Evolutionary conservation across 2,113 vertebrate genomes (phyloP).

Genomic region (Aplodontia rufa): DNA sequence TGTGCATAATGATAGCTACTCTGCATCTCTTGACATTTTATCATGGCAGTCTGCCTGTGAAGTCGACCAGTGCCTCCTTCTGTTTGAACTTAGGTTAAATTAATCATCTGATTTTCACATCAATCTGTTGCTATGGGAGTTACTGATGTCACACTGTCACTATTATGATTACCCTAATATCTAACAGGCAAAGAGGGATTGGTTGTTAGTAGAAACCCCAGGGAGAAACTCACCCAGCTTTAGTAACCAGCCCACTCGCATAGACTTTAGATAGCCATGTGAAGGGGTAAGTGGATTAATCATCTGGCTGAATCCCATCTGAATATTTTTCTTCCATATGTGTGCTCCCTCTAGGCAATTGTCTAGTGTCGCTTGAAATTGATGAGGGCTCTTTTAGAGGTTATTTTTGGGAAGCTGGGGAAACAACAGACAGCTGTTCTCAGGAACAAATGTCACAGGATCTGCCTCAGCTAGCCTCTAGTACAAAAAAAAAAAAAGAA

Average conservation of each 20-base stretch:
- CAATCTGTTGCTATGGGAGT: conserved; percentile 34
- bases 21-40: conserved; percentile 22
- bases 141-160: conserved; percentile 67
- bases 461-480: conserved; percentile 22
- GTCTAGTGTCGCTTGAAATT: conserved; percentile 72
- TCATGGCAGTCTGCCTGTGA: neutral
- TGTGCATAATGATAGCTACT: neutral
- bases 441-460: conserved; percentile 50
- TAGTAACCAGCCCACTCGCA: conserved; percentile 14
- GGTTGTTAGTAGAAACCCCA: conserved; percentile 8
- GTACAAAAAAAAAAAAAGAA: neutral
- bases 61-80: conserved; percentile 22
- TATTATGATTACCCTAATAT: conserved; percentile 36
- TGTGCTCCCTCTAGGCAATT: conserved; percentile 63
- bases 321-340: conserved; percentile 64
- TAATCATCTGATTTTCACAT: conserved; percentile 29
- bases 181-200: conserved; percentile 11
- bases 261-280: conserved; percentile 57
- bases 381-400: conserved; percentile 69
- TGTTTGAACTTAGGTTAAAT: conserved; percentile 11
- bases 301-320: conserved; percentile 46
- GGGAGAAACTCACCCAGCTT: neutral
- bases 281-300: conserved; percentile 66
- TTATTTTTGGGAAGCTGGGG: conserved; percentile 66
- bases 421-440: conserved; percentile 71